Percentiles rank a stretch among this genome's conserved stretches.
These are phyloP conservation scores for Pardalotus punctatus DNA, from an alignment of 2,113 vertebrate genomes.

Conservation along the genomic window DNA sequence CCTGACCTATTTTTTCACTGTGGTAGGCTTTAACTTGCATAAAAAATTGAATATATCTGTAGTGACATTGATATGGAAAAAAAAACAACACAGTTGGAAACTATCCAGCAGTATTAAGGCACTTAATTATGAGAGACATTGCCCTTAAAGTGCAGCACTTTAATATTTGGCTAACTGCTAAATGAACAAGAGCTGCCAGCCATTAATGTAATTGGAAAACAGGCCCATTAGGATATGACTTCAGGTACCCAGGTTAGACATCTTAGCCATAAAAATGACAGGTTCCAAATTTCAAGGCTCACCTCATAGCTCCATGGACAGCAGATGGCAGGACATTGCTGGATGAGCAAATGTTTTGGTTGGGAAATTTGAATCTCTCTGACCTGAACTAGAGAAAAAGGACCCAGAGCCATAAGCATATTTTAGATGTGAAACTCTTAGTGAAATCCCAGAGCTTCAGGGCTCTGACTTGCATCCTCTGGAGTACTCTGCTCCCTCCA, in stretches of 20 bases:
- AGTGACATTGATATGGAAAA: neutral
- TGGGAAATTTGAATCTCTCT: neutral
- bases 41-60: neutral
- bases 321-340: neutral
- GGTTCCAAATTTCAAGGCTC: neutral
- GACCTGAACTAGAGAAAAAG: neutral
- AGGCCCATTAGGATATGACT: neutral
- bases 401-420: neutral
- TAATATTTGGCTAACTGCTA: neutral
- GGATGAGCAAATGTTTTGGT: neutral
- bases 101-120: neutral
- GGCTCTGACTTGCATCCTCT: neutral
- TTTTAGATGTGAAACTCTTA: neutral
- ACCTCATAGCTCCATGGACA: neutral
- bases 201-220: neutral
- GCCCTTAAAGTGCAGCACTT: neutral
- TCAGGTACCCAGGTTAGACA: neutral
- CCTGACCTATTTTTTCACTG: slow-evolving; percentile 31
- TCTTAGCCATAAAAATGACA: neutral
- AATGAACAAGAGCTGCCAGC: neutral
- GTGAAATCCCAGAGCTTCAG: neutral
- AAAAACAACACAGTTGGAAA: neutral
- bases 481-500: neutral
- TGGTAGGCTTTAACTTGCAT: neutral
- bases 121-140: neutral